Percentiles rank a stretch among this genome's conserved stretches.
Evolutionary conservation across 2,113 vertebrate genomes (phyloP).

Genomic region (Caretta caretta): DNA sequence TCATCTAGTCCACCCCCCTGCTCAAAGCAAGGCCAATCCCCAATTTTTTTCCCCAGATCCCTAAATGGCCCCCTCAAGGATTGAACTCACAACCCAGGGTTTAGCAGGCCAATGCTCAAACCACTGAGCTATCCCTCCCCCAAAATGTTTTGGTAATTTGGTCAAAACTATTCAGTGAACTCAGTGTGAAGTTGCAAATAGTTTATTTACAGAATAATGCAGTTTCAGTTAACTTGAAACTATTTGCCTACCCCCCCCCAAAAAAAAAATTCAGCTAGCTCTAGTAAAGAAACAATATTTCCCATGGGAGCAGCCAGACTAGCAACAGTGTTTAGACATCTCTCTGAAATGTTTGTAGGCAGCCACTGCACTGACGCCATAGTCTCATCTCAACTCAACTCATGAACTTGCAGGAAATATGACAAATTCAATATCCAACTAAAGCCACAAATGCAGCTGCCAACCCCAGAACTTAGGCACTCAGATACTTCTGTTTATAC

Average conservation of each 20-base stretch:
- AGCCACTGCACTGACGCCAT: background rate
- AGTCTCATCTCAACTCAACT: background rate
- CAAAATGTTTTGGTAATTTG: background rate
- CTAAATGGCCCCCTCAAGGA: too few relatives aligned
- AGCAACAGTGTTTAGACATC: background rate
- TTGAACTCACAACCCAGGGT: too few relatives aligned
- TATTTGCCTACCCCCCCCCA: too few relatives aligned
- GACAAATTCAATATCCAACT: background rate
- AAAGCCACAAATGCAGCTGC: background rate
- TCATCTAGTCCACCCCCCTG: too few relatives aligned
- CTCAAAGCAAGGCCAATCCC: too few relatives aligned
- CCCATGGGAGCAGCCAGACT: background rate
- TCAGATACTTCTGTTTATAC: background rate
- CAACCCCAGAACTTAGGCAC: background rate
- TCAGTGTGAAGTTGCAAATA: background rate
- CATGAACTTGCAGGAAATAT: background rate
- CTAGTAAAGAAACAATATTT: background rate
- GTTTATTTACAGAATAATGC: too few relatives aligned
- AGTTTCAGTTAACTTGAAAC: too few relatives aligned
- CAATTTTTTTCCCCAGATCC: too few relatives aligned
- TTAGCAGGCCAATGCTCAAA: too few relatives aligned
- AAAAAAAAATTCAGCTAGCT: background rate
- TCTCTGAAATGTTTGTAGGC: background rate
- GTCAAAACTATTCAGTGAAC: background rate
- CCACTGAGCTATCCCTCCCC: too few relatives aligned